Evolutionary conservation across 2,113 vertebrate species (phyloP), one percentile per base, ranked within the genome.

Genomic region (Steatornis caripensis): DNA sequence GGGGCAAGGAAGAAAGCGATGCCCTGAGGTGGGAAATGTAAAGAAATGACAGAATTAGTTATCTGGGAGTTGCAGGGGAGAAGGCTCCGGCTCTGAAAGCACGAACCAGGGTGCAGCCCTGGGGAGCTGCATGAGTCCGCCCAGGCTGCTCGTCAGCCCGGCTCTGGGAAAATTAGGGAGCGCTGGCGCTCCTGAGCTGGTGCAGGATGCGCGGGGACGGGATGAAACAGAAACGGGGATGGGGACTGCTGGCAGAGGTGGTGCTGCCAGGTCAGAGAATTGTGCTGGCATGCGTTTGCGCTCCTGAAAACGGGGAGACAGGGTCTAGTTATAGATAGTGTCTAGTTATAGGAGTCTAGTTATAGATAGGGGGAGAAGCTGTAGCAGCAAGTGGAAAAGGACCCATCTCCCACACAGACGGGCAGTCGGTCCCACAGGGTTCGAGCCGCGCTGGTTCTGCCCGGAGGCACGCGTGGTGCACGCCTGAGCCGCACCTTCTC

Each of bases 391-490:
- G 29, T 83, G 39, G 66, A 21, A 54, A 71, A 34, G n/a, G 54
- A 34, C 16, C 10, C 12, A 3, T 41, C 30, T 79, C 29, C 70
- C 51, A 10, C 12, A 10, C 3, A 10, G 34, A 10, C 0, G 12
- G 36, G 32, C 53, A 36, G 32, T n/a, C 2, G 1, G 48, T 68
- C 37, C 43, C 0, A 0, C 9, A 34, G 64, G 34, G 30, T 16
- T 81, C 1, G 8, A 46, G 61, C 57, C 46, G 51, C 1, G 0
- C 43, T 14, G 23, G 48, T 41, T 37, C 32, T 22, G 55, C 53
- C 6, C 32, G 26, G 51, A 48, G 60, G 41, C 41, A 22, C 2
- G 7, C 19, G 8, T 0, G 0, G 13, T 4, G 1, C n/a, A 20
- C 19, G 15, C 36, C 55, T 48, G 57, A 68, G 57, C 55, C 43